These are phyloP conservation scores for Brachyhypopomus gauderio DNA, from an alignment of 2,113 vertebrate species.

Conservation along the genomic window DNA sequence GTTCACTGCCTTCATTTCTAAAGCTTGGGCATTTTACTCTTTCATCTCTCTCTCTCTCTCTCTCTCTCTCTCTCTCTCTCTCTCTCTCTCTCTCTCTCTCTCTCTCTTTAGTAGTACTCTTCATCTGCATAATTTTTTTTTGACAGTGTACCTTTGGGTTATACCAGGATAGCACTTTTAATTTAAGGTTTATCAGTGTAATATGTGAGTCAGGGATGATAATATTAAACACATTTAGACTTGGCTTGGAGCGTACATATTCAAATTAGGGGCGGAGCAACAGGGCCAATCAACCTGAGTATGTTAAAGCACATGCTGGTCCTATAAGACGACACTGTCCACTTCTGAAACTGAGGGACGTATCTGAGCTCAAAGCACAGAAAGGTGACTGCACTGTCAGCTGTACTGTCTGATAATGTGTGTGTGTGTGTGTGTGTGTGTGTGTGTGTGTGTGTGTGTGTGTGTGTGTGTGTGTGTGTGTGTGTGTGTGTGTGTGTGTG, in stretches of 20 bases:
- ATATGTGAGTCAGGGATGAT: slow-evolving; percentile 48
- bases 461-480: too few species aligned
- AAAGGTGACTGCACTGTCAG: too few species aligned
- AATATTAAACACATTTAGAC: slow-evolving; percentile 47
- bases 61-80: neutral
- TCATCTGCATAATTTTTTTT: slow-evolving; percentile 33
- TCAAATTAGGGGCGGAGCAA: slow-evolving; percentile 47
- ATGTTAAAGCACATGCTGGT: slow-evolving; percentile 36
- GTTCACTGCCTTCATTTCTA: neutral
- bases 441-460: too few species aligned
- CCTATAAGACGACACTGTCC: neutral
- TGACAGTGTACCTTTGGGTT: slow-evolving; percentile 38
- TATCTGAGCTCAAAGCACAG: neutral
- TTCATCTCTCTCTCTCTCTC: neutral
- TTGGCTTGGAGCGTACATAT: slow-evolving; percentile 54
- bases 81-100: neutral
- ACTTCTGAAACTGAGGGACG: neutral
- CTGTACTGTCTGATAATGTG: too few species aligned
- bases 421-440: too few species aligned
- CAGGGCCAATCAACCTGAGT: slow-evolving; percentile 39
- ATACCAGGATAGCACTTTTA: slow-evolving; percentile 24
- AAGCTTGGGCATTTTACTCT: neutral
- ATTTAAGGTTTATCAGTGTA: slow-evolving; percentile 39
- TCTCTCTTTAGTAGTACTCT: slow-evolving; percentile 18
- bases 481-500: too few species aligned